Base-by-base conservation (phyloP, 2,888 invertebrate genomes). In the Mythimna pallens region DNA sequence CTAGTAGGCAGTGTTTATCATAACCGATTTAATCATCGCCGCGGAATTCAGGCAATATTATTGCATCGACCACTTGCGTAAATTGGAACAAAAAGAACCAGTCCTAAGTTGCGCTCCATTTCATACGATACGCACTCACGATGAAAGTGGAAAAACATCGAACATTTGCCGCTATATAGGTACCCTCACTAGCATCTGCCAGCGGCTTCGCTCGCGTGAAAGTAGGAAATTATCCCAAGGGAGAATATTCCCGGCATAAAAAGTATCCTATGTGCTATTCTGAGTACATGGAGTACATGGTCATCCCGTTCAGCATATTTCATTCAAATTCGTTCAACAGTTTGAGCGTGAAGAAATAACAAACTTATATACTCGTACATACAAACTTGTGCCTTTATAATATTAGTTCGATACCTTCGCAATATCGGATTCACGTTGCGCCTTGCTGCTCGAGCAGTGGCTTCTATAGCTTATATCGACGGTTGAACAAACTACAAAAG, bases 1-100 rank as follows among this genome's bases (percentile, higher is more conserved):
- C 17, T 47, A 17, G 47, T 90, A 87, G 87, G 85, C 81, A 89
- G 86, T 87, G 86, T 88, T 92, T 91, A 92, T 92, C 89, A 93
- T 93, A 93, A 93, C 91, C 91, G 92, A 91, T 91, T 94, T 94
- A 94, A 92, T 93, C 89, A 93, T 88, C 88, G 87, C 89, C 84
- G 87, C 89, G 93, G 92, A 93, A 94, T 94, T 90, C 92, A 92
- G 90, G 91, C 90, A 89, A 92, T 92, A 89, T 89, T 91, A 92
- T 94, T 95, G 94, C 94, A 92, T 92, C 87, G 90, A 88, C 86
- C 82, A 85, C 91, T 96, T 96, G 94, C 95, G 94, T 93, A 95
- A 95, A 94, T 86, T 89, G 84, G 90, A 87, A 89, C 90, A 86
- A 89, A 92, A 90, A 88, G 82, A 93, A 94, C 94, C 92, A 92